Percentiles rank a stretch among this genome's conserved stretches.
phyloP scores from a whole-genome alignment of 2,113 vertebrate genomes.

The Rhynchomys soricoides region DNA sequence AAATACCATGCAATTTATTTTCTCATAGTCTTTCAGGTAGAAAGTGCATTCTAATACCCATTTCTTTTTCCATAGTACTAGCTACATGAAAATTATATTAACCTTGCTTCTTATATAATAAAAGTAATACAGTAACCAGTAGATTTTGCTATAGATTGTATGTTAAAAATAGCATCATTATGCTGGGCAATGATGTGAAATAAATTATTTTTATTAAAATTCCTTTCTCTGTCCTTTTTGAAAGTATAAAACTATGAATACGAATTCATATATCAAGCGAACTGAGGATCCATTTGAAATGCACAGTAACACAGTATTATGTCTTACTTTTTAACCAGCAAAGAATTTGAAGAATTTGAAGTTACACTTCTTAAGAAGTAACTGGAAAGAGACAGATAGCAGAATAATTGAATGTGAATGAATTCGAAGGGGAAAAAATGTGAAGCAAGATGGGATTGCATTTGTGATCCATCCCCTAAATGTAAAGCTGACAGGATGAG shows the following conservation, averaged over 20 bases:
- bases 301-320: not conserved
- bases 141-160: not conserved
- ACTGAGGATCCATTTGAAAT: constrained; percentile 36
- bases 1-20: not conserved
- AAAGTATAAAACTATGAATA: constrained; percentile 38
- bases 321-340: not conserved
- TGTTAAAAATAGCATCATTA: not conserved
- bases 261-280: constrained; percentile 17
- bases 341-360: not conserved
- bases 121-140: not conserved
- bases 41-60: not conserved
- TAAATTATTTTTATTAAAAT: constrained; percentile 31
- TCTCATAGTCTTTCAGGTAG: not conserved
- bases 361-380: constrained; percentile 10
- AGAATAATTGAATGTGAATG: constrained; percentile 54
- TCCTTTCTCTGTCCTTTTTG: not conserved
- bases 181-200: not conserved
- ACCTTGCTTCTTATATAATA: not conserved
- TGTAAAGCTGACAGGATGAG: constrained; percentile 49
- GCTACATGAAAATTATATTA: not conserved
- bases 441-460: not conserved
- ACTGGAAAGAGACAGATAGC: constrained; percentile 37
- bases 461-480: constrained; percentile 56
- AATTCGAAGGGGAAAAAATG: constrained; percentile 1
- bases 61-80: not conserved